Evolutionary conservation across 2,113 vertebrate genomes (phyloP).

Genomic region (Notiomystis cincta): DNA sequence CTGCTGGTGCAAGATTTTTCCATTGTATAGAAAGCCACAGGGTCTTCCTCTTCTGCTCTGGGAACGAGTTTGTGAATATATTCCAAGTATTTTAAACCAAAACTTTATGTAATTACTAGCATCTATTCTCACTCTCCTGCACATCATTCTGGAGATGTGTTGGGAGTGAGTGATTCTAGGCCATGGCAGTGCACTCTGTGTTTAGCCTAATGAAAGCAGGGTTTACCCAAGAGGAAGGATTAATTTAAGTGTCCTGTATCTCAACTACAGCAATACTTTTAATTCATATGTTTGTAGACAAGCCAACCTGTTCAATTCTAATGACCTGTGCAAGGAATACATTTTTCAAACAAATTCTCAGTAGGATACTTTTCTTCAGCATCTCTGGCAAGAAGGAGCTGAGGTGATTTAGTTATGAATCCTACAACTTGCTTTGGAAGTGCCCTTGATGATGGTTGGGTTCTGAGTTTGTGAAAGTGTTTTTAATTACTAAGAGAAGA

Average conservation of each 20-base stretch:
- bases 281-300: slow-evolving; percentile 23
- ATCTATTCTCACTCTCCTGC: neutral
- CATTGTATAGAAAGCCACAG: neutral
- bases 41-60: neutral
- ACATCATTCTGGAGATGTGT: neutral
- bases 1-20: neutral
- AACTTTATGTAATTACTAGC: neutral
- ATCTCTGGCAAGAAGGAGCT: slow-evolving; percentile 1
- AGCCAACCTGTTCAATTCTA: slow-evolving; percentile 13
- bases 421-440: neutral
- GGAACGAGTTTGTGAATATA: neutral
- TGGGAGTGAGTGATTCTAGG: neutral
- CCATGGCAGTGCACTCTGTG: neutral
- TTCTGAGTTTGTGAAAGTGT: neutral
- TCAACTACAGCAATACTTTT: slow-evolving; percentile 4
- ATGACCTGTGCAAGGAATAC: neutral
- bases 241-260: neutral
- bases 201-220: neutral
- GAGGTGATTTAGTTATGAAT: neutral
- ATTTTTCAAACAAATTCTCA: slow-evolving; percentile 12
- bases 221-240: slow-evolving; percentile 12
- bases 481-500: slow-evolving; percentile 41
- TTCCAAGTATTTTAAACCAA: neutral
- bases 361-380: neutral
- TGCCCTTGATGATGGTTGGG: neutral